phyloP scores from a whole-genome alignment of 2,113 vertebrate genomes.

The Mus pahari region DNA sequence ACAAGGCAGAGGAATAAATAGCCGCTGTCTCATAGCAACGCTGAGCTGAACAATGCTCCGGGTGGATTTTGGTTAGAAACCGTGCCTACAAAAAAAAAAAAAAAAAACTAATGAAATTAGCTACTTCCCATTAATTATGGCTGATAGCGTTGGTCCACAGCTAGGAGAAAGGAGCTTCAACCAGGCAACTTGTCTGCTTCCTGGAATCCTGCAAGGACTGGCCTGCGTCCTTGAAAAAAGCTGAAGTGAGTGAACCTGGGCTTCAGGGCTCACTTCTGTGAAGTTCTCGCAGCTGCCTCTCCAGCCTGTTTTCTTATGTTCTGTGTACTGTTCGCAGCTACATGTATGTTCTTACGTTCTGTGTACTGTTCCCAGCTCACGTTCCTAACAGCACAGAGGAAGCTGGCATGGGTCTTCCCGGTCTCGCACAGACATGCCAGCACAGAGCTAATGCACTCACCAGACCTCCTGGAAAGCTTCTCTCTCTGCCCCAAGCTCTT shows the following conservation, averaged over 20 bases:
- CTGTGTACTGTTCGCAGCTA: background rate
- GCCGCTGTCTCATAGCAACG: slow-evolving; percentile 60
- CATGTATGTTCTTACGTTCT: background rate
- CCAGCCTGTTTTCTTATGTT: background rate
- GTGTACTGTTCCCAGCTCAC: background rate
- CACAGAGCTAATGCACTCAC: background rate
- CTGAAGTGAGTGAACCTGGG: background rate
- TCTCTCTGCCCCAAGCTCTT: background rate
- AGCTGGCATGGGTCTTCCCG: accelerated
- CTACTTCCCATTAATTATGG: background rate
- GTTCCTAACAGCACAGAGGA: background rate
- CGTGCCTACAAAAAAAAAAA: background rate
- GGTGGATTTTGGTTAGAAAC: background rate
- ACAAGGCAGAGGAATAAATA: slow-evolving; percentile 18
- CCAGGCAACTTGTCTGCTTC: background rate
- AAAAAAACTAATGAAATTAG: background rate
- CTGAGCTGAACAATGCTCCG: background rate
- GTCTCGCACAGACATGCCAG: background rate
- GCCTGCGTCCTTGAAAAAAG: background rate
- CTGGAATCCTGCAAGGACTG: background rate
- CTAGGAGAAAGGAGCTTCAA: background rate
- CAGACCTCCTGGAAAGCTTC: background rate
- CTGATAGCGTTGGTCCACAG: background rate
- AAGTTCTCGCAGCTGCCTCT: background rate
- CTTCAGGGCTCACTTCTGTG: accelerated